Evolutionary conservation across 2,113 vertebrate species (phyloP).

Genomic region (Odobenus rosmarus): DNA sequence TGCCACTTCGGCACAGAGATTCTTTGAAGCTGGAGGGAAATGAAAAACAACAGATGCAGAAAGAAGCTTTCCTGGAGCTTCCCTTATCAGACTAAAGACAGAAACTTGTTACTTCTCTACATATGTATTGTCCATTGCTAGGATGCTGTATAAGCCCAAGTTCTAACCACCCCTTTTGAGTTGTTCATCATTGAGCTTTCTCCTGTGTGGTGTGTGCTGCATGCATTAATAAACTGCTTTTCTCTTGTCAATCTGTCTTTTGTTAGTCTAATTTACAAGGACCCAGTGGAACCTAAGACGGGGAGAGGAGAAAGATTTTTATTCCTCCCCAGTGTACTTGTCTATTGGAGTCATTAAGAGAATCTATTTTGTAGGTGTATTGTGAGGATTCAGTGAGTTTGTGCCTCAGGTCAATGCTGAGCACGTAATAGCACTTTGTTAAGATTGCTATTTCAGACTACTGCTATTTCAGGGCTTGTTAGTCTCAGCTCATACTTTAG

Average conservation of each 20-base stretch:
- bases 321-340: neutral
- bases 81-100: neutral
- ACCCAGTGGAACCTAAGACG: neutral
- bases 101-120: neutral
- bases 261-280: neutral
- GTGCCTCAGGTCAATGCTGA: neutral
- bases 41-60: neutral
- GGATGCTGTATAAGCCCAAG: neutral
- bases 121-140: neutral
- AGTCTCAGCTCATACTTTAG: neutral
- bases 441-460: neutral
- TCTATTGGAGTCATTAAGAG: neutral
- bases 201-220: neutral
- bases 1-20: neutral
- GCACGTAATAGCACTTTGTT: neutral
- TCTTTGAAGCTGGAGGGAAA: neutral
- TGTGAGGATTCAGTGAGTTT: neutral
- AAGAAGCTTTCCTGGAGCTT: neutral
- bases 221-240: neutral
- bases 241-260: neutral
- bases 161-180: neutral
- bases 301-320: neutral
- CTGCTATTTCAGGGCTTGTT: neutral
- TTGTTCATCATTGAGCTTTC: neutral
- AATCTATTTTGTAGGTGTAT: neutral